These are phyloP conservation scores for Tetragonisca angustula DNA, from an alignment of 2,888 invertebrate genomes.

Conservation along the genomic window DNA sequence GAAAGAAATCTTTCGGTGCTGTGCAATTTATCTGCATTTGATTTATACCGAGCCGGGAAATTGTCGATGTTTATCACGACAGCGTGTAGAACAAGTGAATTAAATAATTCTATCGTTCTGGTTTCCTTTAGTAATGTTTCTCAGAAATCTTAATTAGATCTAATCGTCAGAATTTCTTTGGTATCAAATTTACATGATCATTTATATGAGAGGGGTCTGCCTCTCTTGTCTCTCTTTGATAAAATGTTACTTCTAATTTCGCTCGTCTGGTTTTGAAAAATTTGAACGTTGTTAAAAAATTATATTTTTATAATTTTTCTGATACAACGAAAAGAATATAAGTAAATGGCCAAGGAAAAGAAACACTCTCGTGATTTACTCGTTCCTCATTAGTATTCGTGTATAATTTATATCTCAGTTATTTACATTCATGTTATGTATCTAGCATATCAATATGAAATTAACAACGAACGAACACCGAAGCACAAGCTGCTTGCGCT, in stretches of 20 bases:
- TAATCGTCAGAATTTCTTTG: neutral
- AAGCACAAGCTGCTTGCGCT: neutral
- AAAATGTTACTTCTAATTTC: neutral
- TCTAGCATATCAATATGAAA: neutral
- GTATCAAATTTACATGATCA: neutral
- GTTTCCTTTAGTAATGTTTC: neutral
- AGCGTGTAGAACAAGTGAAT: neutral
- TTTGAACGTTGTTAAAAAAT: neutral
- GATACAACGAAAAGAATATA: neutral
- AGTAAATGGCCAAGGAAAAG: neutral
- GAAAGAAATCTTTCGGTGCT: neutral
- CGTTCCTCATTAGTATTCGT: neutral
- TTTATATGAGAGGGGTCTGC: neutral
- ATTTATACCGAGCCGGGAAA: slow-evolving; percentile 27
- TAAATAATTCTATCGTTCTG: neutral
- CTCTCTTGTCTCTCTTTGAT: neutral
- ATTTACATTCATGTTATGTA: neutral
- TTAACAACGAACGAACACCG: neutral
- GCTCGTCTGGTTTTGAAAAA: neutral
- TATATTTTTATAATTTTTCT: neutral
- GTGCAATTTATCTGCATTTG: slow-evolving; percentile 19
- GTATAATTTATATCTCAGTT: neutral
- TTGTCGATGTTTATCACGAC: slow-evolving; percentile 7
- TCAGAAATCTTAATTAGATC: neutral
- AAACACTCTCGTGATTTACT: neutral